Evolutionary conservation across 2,797 vertebrate genomes (phyloP).

Genomic region (Sebastes nivosus): DNA sequence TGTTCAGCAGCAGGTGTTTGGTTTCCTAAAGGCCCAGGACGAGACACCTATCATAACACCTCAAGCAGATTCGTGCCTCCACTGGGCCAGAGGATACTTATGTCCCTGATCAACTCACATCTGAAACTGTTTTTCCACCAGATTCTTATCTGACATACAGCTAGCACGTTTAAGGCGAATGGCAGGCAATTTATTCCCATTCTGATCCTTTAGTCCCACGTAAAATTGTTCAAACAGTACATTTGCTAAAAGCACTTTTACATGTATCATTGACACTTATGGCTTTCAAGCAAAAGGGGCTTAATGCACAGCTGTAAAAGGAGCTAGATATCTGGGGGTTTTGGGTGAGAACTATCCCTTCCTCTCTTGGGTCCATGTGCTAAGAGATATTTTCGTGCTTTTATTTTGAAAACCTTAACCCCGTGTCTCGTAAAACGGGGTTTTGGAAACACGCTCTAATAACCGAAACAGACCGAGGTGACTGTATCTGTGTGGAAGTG

Average conservation of each 20-base stretch:
- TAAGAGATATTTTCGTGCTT: constrained; percentile 24
- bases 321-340: not conserved
- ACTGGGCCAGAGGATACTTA: not conserved
- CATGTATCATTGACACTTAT: not conserved
- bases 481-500: constrained; percentile 15
- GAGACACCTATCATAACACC: constrained; percentile 19
- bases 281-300: not conserved
- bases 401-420: constrained; percentile 48
- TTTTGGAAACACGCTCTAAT: constrained; percentile 40
- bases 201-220: not conserved
- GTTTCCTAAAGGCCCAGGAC: not conserved
- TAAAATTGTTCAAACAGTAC: not conserved
- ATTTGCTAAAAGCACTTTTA: not conserved
- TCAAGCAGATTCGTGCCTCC: not conserved
- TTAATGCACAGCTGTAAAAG: not conserved
- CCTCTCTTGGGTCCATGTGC: not conserved
- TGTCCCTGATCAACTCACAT: constrained; percentile 3
- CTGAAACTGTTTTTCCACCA: constrained; percentile 6
- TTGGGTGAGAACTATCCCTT: not conserved
- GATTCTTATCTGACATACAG: not conserved
- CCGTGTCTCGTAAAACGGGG: constrained; percentile 12
- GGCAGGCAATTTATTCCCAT: not conserved
- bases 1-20: constrained; percentile 46
- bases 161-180: not conserved
- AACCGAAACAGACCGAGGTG: constrained; percentile 18